Conservation (phyloP, 2,888 invertebrate species). For the Caenorhabditis macrosperma region DNA sequence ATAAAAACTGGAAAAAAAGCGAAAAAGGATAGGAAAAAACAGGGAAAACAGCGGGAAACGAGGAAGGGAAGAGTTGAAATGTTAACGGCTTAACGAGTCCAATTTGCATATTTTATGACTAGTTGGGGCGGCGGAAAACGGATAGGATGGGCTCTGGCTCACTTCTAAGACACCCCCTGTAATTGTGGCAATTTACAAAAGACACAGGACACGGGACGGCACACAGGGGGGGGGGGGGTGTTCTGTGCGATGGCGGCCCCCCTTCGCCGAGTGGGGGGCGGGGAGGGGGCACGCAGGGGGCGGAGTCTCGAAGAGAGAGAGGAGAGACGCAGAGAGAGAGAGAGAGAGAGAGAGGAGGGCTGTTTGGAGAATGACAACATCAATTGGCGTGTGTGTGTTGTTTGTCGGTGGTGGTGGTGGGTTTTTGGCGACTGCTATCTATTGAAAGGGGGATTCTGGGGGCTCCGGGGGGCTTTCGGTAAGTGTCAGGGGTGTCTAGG, state of each 20-base stretch:
- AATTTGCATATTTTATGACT: conserved; percentile 58
- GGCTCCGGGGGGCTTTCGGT: too few species aligned
- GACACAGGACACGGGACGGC: too few species aligned
- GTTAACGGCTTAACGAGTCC: conserved; percentile 48
- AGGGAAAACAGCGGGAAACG: background rate
- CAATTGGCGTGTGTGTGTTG: conserved; percentile 2
- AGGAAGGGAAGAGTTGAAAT: conserved; percentile 9
- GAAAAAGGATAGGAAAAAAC: background rate
- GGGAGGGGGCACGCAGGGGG: background rate
- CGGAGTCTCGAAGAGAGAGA: background rate
- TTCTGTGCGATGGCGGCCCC: background rate
- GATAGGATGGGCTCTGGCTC: background rate
- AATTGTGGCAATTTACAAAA: conserved; percentile 9
- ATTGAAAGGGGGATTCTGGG: too few species aligned
- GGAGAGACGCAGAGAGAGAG: background rate
- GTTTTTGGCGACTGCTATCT: background rate
- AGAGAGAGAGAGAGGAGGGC: conserved; percentile 1
- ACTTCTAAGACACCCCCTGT: background rate
- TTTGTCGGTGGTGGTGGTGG: conserved; percentile 9
- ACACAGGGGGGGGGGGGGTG: background rate
- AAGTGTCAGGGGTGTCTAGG: too few species aligned
- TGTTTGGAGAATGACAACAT: background rate
- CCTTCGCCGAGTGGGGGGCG: background rate
- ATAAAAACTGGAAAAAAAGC: background rate
- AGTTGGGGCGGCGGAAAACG: background rate